Evolutionary conservation across 2,888 invertebrate genomes (phyloP).

Genomic region (Serrognathus titanus): DNA sequence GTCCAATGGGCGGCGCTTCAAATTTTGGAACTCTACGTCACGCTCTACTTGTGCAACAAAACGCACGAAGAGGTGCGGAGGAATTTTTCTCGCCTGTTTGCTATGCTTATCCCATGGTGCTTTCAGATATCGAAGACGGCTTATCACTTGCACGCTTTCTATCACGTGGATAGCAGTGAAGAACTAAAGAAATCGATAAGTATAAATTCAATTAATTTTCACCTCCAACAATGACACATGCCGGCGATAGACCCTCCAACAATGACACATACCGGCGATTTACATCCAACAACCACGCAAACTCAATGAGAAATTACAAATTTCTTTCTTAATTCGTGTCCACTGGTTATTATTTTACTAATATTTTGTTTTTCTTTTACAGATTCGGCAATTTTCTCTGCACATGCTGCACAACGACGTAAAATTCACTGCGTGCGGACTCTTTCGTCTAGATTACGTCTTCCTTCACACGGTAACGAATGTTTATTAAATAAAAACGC

Average conservation of each 20-base stretch:
- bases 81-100: too few species aligned
- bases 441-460: conserved; percentile 25
- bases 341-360: too few species aligned
- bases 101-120: too few species aligned
- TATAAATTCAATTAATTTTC: background rate
- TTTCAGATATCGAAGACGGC: conserved; percentile 14
- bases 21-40: conserved; percentile 19
- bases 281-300: too few species aligned
- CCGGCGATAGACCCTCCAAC: too few species aligned
- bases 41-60: conserved; percentile 15
- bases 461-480: conserved; percentile 23
- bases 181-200: conserved; percentile 11
- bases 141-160: conserved; percentile 12
- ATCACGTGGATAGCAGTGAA: conserved; percentile 1
- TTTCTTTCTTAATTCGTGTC: too few species aligned
- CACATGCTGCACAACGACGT: conserved; percentile 23
- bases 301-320: too few species aligned
- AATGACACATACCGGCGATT: too few species aligned
- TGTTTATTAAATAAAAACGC: background rate
- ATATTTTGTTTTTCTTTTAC: background rate
- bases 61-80: conserved; percentile 9
- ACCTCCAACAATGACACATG: too few species aligned
- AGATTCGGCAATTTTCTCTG: conserved; percentile 24
- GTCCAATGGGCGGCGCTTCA: conserved; percentile 25
- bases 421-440: conserved; percentile 24